A percentile compares a stretch with the other conserved stretches of the same genome.
phyloP scores from a whole-genome alignment of 2,888 invertebrate species.

The Drosophila subquinaria region DNA sequence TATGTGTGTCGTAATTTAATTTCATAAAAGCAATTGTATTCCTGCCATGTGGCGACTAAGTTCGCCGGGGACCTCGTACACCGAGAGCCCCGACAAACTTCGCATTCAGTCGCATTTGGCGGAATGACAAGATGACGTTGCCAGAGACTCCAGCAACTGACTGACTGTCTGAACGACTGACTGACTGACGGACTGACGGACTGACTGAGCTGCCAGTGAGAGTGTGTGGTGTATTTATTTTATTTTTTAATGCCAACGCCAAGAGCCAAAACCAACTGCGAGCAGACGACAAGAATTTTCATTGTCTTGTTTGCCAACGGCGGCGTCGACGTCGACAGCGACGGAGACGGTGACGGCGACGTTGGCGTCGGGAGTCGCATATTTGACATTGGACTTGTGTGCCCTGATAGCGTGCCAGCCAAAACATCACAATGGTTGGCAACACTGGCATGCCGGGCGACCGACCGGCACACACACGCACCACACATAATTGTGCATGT shows the following conservation, averaged over 20 bases:
- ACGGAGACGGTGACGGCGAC: slow-evolving; percentile 19
- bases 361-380: slow-evolving; percentile 55
- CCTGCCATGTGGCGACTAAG: slow-evolving; percentile 67
- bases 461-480: slow-evolving; percentile 35
- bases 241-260: slow-evolving; percentile 66
- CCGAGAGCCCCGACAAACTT: slow-evolving; percentile 53
- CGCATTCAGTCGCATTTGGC: slow-evolving; percentile 54
- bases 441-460: slow-evolving; percentile 62
- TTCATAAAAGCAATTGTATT: slow-evolving; percentile 79
- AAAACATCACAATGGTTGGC: slow-evolving; percentile 77
- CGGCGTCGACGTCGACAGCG: slow-evolving; percentile 23
- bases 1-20: slow-evolving; percentile 77
- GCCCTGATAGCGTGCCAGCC: slow-evolving; percentile 74
- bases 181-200: neutral
- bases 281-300: slow-evolving; percentile 73
- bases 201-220: slow-evolving; percentile 38
- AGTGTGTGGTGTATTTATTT: slow-evolving; percentile 64
- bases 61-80: slow-evolving; percentile 27
- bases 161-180: neutral
- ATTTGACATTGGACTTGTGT: slow-evolving; percentile 79
- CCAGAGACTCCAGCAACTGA: slow-evolving; percentile 36
- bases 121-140: slow-evolving; percentile 75
- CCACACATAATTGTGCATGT: slow-evolving; percentile 73
- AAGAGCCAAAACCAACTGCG: slow-evolving; percentile 51
- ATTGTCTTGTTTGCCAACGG: slow-evolving; percentile 80